These are phyloP conservation scores for Indicator maculatus DNA, from an alignment of 2,113 vertebrate species.

Conservation along the genomic window DNA sequence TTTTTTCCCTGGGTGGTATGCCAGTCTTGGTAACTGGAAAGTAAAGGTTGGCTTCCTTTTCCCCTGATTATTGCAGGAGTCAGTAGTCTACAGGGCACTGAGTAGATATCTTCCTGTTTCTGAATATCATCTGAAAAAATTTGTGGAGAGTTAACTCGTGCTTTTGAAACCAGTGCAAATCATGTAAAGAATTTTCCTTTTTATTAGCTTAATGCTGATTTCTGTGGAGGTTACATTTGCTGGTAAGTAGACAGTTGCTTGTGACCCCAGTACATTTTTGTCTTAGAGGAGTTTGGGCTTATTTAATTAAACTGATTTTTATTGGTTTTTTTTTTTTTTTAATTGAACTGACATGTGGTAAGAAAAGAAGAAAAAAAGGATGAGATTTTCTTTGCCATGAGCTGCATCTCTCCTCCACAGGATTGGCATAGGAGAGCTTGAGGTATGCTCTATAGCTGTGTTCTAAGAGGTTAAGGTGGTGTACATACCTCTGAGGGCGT, in stretches of 20 bases:
- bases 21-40: background rate
- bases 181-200: background rate
- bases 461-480: background rate
- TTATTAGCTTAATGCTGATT: background rate
- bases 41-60: background rate
- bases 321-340: background rate
- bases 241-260: background rate
- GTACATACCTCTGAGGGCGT: background rate
- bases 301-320: background rate
- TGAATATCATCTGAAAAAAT: background rate
- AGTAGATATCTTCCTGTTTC: background rate
- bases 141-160: background rate
- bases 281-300: background rate
- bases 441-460: background rate
- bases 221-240: background rate
- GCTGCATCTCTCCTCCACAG: background rate
- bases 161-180: background rate
- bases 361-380: background rate
- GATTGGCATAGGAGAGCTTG: background rate
- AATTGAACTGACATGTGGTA: rapidly evolving
- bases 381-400: background rate
- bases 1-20: background rate
- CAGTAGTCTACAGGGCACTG: background rate
- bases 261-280: background rate
- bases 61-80: background rate